These are phyloP conservation scores for Euwallacea fornicatus DNA, from an alignment of 1,140 invertebrate genomes.

Conservation along the genomic window DNA sequence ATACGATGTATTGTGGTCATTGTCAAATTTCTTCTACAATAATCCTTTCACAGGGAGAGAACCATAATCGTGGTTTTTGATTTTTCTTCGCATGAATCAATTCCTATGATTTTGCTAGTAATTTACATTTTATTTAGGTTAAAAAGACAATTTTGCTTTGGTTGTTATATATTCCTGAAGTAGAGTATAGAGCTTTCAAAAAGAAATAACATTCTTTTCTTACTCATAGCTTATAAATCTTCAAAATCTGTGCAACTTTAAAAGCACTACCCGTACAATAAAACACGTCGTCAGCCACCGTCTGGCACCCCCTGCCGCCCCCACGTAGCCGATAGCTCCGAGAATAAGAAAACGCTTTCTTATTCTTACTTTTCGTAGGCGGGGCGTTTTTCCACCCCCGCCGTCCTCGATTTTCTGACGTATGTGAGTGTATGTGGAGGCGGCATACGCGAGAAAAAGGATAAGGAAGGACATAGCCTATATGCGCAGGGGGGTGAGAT, in stretches of 20 bases:
- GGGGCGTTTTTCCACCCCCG: constrained; percentile 11
- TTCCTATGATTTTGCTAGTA: too few species aligned
- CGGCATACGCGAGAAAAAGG: constrained; percentile 25
- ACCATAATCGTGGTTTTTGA: too few species aligned
- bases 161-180: too few species aligned
- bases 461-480: constrained; percentile 15
- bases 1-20: too few species aligned
- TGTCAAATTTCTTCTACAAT: too few species aligned
- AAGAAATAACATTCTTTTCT: constrained; percentile 4
- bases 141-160: too few species aligned
- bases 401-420: background rate
- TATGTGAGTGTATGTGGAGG: constrained; percentile 28
- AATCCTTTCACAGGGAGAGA: too few species aligned
- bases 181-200: background rate
- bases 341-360: constrained; percentile 21
- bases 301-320: background rate
- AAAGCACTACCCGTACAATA: background rate
- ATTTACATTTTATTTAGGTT: too few species aligned
- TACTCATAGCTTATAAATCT: background rate
- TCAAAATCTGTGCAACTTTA: too few species aligned
- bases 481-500: too few species aligned
- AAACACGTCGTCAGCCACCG: constrained; percentile 2
- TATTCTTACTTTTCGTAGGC: constrained; percentile 11
- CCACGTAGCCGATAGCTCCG: background rate
- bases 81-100: too few species aligned